These are phyloP conservation scores for Nineta flava DNA, from an alignment of 2,888 invertebrate species.

Conservation along the genomic window DNA sequence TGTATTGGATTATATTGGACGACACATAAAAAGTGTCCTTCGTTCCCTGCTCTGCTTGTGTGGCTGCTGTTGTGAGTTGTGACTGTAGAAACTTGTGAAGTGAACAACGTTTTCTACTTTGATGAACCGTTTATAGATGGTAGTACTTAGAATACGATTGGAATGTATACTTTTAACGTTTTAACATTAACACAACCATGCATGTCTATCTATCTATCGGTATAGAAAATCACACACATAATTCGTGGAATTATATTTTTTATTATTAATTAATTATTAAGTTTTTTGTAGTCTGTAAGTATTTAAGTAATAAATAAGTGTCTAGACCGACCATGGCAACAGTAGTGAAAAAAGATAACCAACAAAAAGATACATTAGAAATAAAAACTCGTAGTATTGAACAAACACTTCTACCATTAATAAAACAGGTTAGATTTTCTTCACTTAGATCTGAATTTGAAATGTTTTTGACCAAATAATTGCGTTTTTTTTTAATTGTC, in stretches of 20 bases:
- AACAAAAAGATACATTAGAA: conserved; percentile 41
- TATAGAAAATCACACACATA: conserved; percentile 2
- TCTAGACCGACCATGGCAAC: conserved; percentile 38
- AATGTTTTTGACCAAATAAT: background rate
- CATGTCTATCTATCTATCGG: too few relatives aligned
- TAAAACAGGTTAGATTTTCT: conserved; percentile 66
- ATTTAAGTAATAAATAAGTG: too few relatives aligned
- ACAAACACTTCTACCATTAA: conserved; percentile 82
- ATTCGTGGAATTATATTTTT: background rate
- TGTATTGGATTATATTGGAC: too few relatives aligned
- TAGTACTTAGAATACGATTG: background rate
- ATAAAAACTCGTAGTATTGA: conserved; percentile 90
- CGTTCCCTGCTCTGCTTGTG: too few relatives aligned
- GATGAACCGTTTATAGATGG: background rate
- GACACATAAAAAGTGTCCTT: too few relatives aligned
- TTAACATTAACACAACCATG: background rate
- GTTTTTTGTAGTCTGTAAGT: conserved; percentile 8
- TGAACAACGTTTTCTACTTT: background rate
- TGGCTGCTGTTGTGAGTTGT: too few relatives aligned
- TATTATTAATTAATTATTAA: background rate
- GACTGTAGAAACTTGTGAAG: too few relatives aligned
- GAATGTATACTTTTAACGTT: background rate
- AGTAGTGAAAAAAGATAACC: conserved; percentile 35
- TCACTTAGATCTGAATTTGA: conserved; percentile 5
- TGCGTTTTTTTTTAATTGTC: too few relatives aligned